These are phyloP conservation scores for Meloidogyne exigua DNA, from an alignment of 1,140 invertebrate genomes.

Conservation along the genomic window DNA sequence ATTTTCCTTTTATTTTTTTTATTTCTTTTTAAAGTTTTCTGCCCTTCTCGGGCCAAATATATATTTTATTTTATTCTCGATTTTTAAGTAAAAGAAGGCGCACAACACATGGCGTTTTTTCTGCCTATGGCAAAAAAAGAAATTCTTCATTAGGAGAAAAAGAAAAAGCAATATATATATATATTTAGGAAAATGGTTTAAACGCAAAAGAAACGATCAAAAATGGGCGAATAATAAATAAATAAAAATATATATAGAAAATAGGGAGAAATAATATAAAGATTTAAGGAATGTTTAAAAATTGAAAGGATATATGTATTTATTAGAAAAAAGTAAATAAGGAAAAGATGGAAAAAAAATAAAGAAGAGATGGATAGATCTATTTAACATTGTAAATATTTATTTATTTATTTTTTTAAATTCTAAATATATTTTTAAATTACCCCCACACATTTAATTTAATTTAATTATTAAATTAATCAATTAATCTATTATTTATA, in stretches of 20 bases:
- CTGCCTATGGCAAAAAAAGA: background rate
- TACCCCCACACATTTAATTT: too few relatives aligned
- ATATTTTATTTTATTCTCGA: too few relatives aligned
- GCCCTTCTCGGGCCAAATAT: background rate
- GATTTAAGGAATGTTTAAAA: conserved; percentile 7
- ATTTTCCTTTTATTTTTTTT: background rate
- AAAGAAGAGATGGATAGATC: too few relatives aligned
- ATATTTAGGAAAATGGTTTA: background rate
- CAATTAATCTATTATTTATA: too few relatives aligned
- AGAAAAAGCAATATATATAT: background rate
- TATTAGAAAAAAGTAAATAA: background rate
- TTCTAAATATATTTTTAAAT: too few relatives aligned
- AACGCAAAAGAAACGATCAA: background rate
- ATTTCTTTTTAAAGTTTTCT: background rate
- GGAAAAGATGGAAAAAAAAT: background rate
- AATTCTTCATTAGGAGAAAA: conserved; percentile 10
- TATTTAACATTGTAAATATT: too few relatives aligned
- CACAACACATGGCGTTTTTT: conserved; percentile 1
- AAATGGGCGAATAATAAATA: conserved; percentile 5
- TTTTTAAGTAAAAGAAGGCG: background rate
- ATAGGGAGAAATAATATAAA: background rate
- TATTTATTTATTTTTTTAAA: too few relatives aligned
- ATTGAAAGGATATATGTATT: background rate
- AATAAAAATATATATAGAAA: background rate
- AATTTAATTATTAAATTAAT: too few relatives aligned